Evolutionary conservation across 2,888 invertebrate species (phyloP).

Genomic region (Eupithecia pulchellata): DNA sequence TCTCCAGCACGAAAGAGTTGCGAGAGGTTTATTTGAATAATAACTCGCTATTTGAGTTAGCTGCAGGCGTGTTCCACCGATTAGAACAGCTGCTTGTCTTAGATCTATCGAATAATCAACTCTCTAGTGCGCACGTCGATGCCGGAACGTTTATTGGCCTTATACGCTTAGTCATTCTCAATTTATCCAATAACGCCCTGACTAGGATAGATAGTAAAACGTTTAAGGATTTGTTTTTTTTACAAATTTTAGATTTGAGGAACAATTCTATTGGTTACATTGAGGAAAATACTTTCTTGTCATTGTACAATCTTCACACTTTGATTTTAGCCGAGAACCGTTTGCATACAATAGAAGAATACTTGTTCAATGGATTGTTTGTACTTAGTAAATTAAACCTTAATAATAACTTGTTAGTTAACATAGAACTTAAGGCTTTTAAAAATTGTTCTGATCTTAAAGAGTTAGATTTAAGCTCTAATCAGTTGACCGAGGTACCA

Average conservation of each 20-base stretch:
- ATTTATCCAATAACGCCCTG: slow-evolving; percentile 93
- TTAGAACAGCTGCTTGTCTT: slow-evolving; percentile 94
- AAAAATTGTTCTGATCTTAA: slow-evolving; percentile 95
- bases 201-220: slow-evolving; percentile 93
- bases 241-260: slow-evolving; percentile 93
- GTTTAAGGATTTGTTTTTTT: slow-evolving; percentile 94
- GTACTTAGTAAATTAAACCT: slow-evolving; percentile 93
- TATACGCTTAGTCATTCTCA: slow-evolving; percentile 93
- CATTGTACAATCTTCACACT: slow-evolving; percentile 95
- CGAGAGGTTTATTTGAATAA: slow-evolving; percentile 94
- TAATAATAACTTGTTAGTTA: slow-evolving; percentile 92
- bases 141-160: slow-evolving; percentile 94
- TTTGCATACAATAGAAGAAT: slow-evolving; percentile 91
- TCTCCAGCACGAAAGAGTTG: slow-evolving; percentile 92
- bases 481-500: slow-evolving; percentile 92
- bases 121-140: slow-evolving; percentile 93
- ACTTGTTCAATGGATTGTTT: slow-evolving; percentile 93
- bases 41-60: slow-evolving; percentile 93
- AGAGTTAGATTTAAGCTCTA: slow-evolving; percentile 95
- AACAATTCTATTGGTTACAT: slow-evolving; percentile 95
- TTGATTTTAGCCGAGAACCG: slow-evolving; percentile 95
- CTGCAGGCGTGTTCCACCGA: slow-evolving; percentile 92
- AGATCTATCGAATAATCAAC: slow-evolving; percentile 94
- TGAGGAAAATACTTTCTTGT: slow-evolving; percentile 94
- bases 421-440: slow-evolving; percentile 91